A percentile compares a stretch with the other conserved stretches of the same genome.
These are phyloP conservation scores for Oreamnos americanus DNA, from an alignment of 2,113 vertebrate species.

Conservation along the genomic window DNA sequence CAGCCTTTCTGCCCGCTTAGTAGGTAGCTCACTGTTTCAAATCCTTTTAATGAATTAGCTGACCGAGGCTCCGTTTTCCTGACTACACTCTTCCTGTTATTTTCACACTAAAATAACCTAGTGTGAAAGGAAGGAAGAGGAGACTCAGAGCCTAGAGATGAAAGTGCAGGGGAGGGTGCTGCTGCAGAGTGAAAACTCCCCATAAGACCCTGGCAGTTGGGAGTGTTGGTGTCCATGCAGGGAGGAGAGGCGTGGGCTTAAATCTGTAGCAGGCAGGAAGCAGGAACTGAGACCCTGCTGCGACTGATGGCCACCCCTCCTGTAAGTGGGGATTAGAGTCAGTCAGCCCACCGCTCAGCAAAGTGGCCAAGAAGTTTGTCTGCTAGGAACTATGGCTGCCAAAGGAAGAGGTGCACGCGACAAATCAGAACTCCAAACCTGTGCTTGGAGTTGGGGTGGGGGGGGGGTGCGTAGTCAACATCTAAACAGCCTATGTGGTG, in stretches of 20 bases:
- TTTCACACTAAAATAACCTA: not conserved
- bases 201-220: not conserved
- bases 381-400: not conserved
- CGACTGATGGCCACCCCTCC: not conserved
- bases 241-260: not conserved
- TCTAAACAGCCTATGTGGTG: too few relatives aligned
- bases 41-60: not conserved
- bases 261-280: not conserved
- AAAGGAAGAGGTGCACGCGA: not conserved
- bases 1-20: not conserved
- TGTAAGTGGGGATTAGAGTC: not conserved
- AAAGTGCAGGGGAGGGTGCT: not conserved
- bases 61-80: not conserved
- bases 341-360: not conserved
- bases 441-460: not conserved
- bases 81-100: not conserved
- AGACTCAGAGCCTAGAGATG: not conserved
- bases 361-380: not conserved
- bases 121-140: not conserved
- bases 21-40: not conserved
- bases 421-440: not conserved
- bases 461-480: fast-evolving
- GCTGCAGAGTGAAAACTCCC: too few relatives aligned
- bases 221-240: not conserved
- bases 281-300: not conserved